Conservation (phyloP, 2,113 vertebrate genomes). For the Pica pica region DNA sequence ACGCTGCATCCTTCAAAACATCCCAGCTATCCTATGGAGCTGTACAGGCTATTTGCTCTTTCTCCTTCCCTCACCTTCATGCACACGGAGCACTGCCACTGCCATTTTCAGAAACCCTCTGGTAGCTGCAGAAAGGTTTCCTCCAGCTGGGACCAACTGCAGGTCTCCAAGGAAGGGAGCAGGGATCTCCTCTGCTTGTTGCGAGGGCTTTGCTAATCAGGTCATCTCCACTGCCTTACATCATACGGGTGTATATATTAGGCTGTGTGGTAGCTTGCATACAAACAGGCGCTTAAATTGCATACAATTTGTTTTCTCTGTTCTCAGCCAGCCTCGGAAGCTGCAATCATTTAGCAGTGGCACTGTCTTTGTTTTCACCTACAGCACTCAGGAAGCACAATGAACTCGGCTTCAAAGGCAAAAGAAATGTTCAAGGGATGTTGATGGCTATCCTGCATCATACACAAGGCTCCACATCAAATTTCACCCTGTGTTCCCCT, state of each 20-base stretch:
- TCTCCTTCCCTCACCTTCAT: neutral
- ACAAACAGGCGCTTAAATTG: neutral
- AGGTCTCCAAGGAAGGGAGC: slow-evolving; percentile 63
- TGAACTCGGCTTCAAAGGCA: neutral
- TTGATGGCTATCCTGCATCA: neutral
- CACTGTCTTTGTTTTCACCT: neutral
- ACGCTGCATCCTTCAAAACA: neutral
- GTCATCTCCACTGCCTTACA: slow-evolving; percentile 13
- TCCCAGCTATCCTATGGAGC: neutral
- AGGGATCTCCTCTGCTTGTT: slow-evolving; percentile 44
- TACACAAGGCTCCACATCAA: neutral
- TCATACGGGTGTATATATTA: neutral
- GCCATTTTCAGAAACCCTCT: slow-evolving; percentile 16
- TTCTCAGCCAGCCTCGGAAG: slow-evolving; percentile 8
- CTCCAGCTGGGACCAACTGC: slow-evolving; percentile 53
- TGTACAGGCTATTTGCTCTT: neutral
- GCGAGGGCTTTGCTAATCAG: neutral
- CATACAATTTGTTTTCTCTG: neutral
- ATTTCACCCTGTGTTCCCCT: neutral
- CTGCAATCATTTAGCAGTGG: neutral
- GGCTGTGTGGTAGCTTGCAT: neutral
- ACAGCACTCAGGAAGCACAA: neutral
- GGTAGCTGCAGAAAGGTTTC: slow-evolving; percentile 35
- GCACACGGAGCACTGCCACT: neutral
- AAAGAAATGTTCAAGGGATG: neutral